A percentile compares a stretch with the other conserved stretches of the same genome.
Conservation (phyloP, 2,797 vertebrate species). For the Synanceia verrucosa region DNA sequence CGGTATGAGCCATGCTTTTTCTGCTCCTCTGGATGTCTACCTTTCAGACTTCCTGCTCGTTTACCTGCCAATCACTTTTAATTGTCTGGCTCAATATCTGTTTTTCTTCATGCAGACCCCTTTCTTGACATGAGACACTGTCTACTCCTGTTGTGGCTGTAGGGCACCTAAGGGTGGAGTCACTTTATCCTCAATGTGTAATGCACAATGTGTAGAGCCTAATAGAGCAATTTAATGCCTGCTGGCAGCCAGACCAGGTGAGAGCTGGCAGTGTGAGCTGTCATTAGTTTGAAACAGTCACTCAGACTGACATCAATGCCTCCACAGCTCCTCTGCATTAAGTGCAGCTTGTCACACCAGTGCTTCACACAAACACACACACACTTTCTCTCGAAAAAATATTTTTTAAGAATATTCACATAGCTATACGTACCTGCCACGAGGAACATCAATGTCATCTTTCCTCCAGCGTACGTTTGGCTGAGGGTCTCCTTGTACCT, state of each 20-base stretch:
- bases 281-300: constrained; percentile 51
- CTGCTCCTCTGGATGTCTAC: constrained; percentile 11
- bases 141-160: constrained; percentile 10
- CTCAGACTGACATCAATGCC: constrained; percentile 38
- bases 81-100: constrained; percentile 47
- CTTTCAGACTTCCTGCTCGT: constrained; percentile 15
- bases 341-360: constrained; percentile 41
- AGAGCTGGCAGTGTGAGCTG: constrained; percentile 41
- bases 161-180: constrained; percentile 1
- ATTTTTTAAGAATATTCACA: constrained; percentile 10
- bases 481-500: constrained; percentile 95
- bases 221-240: constrained; percentile 41
- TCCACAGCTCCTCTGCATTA: constrained; percentile 26
- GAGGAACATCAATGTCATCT: constrained; percentile 92
- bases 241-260: constrained; percentile 47
- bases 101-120: constrained; percentile 29
- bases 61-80: constrained; percentile 58
- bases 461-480: constrained; percentile 97
- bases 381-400: background rate
- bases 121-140: constrained; percentile 30
- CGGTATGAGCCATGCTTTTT: constrained; percentile 12
- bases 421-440: constrained; percentile 88
- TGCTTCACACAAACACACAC: constrained; percentile 1
- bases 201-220: constrained; percentile 44
- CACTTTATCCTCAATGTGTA: constrained; percentile 27